These are phyloP conservation scores for Nymphalis urticae DNA, from an alignment of 2,888 invertebrate genomes.

Conservation along the genomic window DNA sequence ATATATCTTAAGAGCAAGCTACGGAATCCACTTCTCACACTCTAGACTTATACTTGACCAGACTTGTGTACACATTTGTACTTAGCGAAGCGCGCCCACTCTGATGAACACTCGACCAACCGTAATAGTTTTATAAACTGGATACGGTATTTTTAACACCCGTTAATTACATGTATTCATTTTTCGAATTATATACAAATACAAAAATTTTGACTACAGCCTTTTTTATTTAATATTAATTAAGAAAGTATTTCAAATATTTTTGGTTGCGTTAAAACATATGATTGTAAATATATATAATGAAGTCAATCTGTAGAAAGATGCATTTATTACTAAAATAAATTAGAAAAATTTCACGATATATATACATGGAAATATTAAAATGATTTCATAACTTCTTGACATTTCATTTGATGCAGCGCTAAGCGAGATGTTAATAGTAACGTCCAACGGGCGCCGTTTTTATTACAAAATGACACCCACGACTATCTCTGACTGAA, in stretches of 20 bases:
- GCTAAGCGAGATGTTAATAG: constrained; percentile 57
- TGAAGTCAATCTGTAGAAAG: too few species aligned
- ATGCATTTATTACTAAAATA: too few species aligned
- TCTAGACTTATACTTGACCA: constrained; percentile 28
- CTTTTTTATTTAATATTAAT: too few species aligned
- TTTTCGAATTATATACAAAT: neutral
- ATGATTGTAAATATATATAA: too few species aligned
- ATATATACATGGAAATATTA: too few species aligned
- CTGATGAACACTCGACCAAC: constrained; percentile 41
- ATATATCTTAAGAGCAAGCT: constrained; percentile 13
- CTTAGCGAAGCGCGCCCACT: constrained; percentile 66
- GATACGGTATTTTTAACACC: constrained; percentile 43
- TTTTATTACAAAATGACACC: constrained; percentile 72
- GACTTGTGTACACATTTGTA: constrained; percentile 51
- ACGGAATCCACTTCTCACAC: constrained; percentile 25
- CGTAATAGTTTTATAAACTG: constrained; percentile 31
- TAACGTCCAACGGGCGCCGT: constrained; percentile 63
- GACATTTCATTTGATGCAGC: constrained; percentile 59
- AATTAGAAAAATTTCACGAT: too few species aligned
- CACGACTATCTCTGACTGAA: constrained; percentile 46
- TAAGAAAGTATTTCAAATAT: too few species aligned
- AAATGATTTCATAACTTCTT: constrained; percentile 42
- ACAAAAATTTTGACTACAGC: too few species aligned
- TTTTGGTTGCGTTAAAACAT: too few species aligned
- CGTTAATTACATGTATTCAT: neutral